phyloP scores from a whole-genome alignment of 2,888 invertebrate genomes.

The Apodemia mormo region DNA sequence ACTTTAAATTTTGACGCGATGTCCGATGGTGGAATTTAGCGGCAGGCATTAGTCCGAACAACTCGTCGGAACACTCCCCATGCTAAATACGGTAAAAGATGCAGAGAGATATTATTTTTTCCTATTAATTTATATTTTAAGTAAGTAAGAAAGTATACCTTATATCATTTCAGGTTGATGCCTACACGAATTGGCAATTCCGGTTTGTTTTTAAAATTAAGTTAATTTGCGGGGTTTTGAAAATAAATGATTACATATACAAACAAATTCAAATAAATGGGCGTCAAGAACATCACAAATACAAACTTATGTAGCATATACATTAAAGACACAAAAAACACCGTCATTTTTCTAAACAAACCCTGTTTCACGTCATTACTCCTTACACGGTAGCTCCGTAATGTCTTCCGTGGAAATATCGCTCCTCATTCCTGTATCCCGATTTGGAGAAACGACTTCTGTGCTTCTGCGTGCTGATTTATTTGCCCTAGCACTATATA shows the following conservation, averaged over 20 bases:
- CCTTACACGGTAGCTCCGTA: slow-evolving; percentile 44
- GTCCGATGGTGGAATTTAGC: no score
- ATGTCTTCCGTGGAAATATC: slow-evolving; percentile 52
- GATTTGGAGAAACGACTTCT: slow-evolving; percentile 65
- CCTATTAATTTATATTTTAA: no score
- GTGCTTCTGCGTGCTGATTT: slow-evolving; percentile 60
- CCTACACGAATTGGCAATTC: no score
- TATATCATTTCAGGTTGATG: no score
- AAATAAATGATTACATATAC: neutral
- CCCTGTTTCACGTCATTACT: slow-evolving; percentile 43
- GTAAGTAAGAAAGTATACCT: no score
- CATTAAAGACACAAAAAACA: neutral
- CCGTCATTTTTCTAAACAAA: slow-evolving; percentile 12
- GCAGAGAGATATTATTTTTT: no score
- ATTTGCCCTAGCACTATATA: slow-evolving; percentile 60
- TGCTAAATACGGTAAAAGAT: no score
- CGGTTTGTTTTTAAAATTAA: no score
- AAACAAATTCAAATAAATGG: neutral
- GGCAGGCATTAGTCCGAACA: no score
- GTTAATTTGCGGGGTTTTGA: neutral
- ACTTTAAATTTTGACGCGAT: no score
- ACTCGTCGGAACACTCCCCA: no score
- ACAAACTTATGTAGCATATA: neutral
- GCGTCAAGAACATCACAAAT: neutral
- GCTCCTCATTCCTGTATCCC: slow-evolving; percentile 54